Evolutionary conservation across 1,140 invertebrate species (phyloP).

Genomic region (Achroia grisella): DNA sequence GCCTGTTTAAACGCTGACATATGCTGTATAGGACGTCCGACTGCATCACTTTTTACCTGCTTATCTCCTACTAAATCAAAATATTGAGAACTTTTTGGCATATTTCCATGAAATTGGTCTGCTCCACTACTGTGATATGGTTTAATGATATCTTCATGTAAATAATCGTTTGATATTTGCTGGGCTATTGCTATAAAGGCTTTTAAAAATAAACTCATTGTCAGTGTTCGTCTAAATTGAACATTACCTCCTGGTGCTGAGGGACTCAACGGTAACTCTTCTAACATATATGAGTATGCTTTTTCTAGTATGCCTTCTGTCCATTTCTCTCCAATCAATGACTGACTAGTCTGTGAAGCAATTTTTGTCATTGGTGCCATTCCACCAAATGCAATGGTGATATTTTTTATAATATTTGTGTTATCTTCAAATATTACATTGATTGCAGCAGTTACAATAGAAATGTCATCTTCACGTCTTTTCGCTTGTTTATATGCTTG

Average conservation of each 20-base stretch:
- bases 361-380: slow-evolving; percentile 93
- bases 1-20: slow-evolving; percentile 90
- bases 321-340: slow-evolving; percentile 83
- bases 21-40: slow-evolving; percentile 90
- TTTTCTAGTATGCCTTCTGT: slow-evolving; percentile 81
- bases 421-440: slow-evolving; percentile 78
- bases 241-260: slow-evolving; percentile 94
- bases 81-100: slow-evolving; percentile 86
- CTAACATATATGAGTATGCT: slow-evolving; percentile 77
- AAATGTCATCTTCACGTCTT: slow-evolving; percentile 95
- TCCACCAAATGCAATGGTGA: slow-evolving; percentile 88
- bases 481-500: slow-evolving; percentile 94
- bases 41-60: slow-evolving; percentile 80
- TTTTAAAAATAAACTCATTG: slow-evolving; percentile 93
- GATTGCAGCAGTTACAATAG: slow-evolving; percentile 93
- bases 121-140: slow-evolving; percentile 74
- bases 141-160: slow-evolving; percentile 63
- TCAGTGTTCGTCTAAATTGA: slow-evolving; percentile 85
- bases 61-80: slow-evolving; percentile 81
- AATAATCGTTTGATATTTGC: slow-evolving; percentile 66
- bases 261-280: slow-evolving; percentile 85
- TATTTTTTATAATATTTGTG: slow-evolving; percentile 77
- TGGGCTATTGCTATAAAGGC: slow-evolving; percentile 85
- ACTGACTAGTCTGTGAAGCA: slow-evolving; percentile 80
- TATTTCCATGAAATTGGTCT: slow-evolving; percentile 77